Conservation (phyloP, 2,113 vertebrate species). For the Hymenochirus boettgeri region DNA sequence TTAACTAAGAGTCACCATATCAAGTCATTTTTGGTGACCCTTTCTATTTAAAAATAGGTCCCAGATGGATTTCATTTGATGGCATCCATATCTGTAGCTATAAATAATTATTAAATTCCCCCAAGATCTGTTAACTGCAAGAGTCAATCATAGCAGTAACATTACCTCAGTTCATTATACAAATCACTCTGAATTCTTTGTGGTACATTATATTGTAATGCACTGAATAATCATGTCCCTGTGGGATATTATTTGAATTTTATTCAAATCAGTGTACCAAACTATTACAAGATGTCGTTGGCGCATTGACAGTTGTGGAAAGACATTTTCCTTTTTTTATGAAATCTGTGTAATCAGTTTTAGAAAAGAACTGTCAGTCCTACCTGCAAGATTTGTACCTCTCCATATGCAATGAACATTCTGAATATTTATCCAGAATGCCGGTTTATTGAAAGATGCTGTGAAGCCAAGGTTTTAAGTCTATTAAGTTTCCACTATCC, state of each 20-base stretch:
- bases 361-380: neutral
- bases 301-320: neutral
- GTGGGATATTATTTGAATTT: neutral
- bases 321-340: neutral
- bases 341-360: neutral
- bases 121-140: no score
- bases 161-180: neutral
- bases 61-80: no score
- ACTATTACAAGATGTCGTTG: neutral
- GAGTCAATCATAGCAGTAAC: no score
- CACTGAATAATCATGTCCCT: neutral
- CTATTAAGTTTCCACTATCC: constrained; percentile 31
- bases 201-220: neutral
- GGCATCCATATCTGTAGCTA: no score
- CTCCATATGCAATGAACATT: neutral
- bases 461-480: constrained; percentile 5
- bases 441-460: neutral
- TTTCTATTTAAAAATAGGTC: no score
- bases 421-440: neutral
- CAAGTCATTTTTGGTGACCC: no score
- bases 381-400: neutral
- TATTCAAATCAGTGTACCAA: neutral
- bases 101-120: no score
- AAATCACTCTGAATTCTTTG: neutral
- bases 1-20: no score